Conservation (phyloP, 2,797 vertebrate genomes). For the Sebastes hopkinsi region DNA sequence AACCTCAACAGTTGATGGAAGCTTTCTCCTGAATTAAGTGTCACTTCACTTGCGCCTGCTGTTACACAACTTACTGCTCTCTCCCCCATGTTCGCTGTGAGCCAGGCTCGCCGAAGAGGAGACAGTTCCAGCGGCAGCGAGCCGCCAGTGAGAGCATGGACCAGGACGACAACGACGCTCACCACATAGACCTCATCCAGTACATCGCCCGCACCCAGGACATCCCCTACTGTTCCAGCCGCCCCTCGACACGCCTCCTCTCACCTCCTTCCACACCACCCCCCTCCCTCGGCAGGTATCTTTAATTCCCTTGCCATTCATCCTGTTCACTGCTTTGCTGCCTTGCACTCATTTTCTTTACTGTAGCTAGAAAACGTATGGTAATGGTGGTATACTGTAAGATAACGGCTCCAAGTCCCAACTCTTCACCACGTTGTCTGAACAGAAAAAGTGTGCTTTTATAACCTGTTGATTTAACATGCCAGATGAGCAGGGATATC, state of each 20-base stretch:
- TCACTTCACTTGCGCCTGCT: slow-evolving; percentile 16
- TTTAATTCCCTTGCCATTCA: slow-evolving; percentile 91
- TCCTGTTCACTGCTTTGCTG: slow-evolving; percentile 80
- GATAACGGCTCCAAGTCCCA: slow-evolving; percentile 20
- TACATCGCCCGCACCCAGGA: slow-evolving; percentile 92
- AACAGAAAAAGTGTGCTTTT: slow-evolving; percentile 3
- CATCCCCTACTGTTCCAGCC: slow-evolving; percentile 78
- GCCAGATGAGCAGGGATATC: not conserved
- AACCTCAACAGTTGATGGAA: slow-evolving; percentile 27
- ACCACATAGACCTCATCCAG: slow-evolving; percentile 92
- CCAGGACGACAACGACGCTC: slow-evolving; percentile 87
- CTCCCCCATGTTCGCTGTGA: not conserved
- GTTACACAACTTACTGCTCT: slow-evolving; percentile 14
- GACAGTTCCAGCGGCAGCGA: slow-evolving; percentile 96
- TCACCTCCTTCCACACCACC: slow-evolving; percentile 88
- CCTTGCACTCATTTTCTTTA: slow-evolving; percentile 68
- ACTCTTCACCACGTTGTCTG: slow-evolving; percentile 26
- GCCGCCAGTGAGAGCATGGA: slow-evolving; percentile 98
- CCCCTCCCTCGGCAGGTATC: slow-evolving; percentile 98
- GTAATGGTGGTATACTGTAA: not conserved
- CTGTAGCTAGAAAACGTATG: slow-evolving; percentile 1
- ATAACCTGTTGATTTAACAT: not conserved
- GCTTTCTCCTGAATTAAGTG: slow-evolving; percentile 40
- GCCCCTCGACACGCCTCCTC: slow-evolving; percentile 81
- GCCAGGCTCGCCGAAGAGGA: slow-evolving; percentile 93